Evolutionary conservation across 2,797 vertebrate genomes (phyloP).

Genomic region (Chelonia mydas): DNA sequence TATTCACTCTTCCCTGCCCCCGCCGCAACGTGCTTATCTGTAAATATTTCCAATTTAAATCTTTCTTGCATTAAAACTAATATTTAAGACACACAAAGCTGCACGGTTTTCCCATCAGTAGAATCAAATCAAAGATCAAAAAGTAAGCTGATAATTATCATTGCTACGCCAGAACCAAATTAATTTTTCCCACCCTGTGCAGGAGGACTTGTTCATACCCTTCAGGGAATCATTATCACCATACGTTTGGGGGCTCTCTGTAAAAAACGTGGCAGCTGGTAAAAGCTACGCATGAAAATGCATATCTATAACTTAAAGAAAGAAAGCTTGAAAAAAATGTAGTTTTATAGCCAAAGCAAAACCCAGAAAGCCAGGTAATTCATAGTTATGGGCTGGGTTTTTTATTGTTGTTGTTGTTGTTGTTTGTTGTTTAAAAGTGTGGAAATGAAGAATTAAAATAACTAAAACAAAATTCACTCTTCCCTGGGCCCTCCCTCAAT

Average conservation of each 20-base stretch:
- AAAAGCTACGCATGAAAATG: not conserved
- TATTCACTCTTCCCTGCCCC: not conserved
- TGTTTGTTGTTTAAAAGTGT: not conserved
- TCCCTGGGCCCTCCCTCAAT: not conserved
- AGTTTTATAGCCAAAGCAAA: not conserved
- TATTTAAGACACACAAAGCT: slow-evolving; percentile 9
- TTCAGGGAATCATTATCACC: slow-evolving; percentile 1
- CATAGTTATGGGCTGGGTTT: not conserved
- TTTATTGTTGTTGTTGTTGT: too few relatives aligned
- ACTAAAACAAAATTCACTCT: accelerated
- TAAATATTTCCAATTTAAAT: not conserved
- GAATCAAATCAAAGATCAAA: slow-evolving; percentile 40
- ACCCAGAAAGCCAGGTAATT: not conserved
- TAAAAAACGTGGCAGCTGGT: not conserved
- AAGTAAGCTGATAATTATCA: slow-evolving; percentile 42
- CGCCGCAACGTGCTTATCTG: not conserved
- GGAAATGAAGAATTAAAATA: not conserved
- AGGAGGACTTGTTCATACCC: slow-evolving; percentile 1
- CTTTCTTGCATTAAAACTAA: not conserved
- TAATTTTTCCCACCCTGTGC: slow-evolving; percentile 55
- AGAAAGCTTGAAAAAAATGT: not conserved
- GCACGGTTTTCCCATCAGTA: slow-evolving; percentile 32
- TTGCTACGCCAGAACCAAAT: slow-evolving; percentile 65
- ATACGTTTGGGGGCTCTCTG: slow-evolving; percentile 4
- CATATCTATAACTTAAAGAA: not conserved